A percentile compares a stretch with the other conserved stretches of the same genome.
Conservation (phyloP, 2,797 vertebrate genomes). For the Staurois parvus region DNA sequence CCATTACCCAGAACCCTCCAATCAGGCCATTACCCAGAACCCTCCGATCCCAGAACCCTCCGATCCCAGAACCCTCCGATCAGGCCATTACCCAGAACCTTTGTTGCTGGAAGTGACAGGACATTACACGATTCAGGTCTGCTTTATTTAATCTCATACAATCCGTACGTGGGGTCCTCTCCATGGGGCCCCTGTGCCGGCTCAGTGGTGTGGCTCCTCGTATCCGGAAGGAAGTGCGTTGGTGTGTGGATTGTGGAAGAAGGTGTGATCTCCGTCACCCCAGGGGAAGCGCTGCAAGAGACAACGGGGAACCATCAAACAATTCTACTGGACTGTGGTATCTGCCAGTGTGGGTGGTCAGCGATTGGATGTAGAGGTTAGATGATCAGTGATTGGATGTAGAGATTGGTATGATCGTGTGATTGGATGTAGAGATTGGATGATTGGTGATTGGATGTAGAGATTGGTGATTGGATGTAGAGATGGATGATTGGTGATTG, state of each 20-base stretch:
- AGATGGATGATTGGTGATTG: too few relatives aligned
- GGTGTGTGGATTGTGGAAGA: conserved; percentile 86
- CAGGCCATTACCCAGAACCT: background rate
- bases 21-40: too few relatives aligned
- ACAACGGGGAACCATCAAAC: background rate
- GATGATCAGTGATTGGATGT: too few relatives aligned
- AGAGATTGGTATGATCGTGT: too few relatives aligned
- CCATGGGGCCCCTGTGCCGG: background rate
- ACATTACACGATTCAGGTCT: background rate
- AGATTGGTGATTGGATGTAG: too few relatives aligned
- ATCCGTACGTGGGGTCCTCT: background rate
- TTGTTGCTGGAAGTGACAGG: background rate
- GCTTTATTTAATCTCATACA: background rate
- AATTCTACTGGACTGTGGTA: too few relatives aligned
- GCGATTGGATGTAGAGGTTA: too few relatives aligned
- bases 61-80: too few relatives aligned
- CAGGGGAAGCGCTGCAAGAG: conserved; percentile 82
- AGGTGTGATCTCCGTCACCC: conserved; percentile 87
- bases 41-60: background rate
- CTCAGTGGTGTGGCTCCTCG: conserved; percentile 64
- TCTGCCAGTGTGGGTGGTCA: too few relatives aligned
- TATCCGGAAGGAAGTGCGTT: conserved; percentile 85
- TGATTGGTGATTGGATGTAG: too few relatives aligned
- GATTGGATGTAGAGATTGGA: too few relatives aligned
- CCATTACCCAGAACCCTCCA: too few relatives aligned